phyloP scores from a whole-genome alignment of 2,888 invertebrate genomes.

The Mechanitis mazaeus region DNA sequence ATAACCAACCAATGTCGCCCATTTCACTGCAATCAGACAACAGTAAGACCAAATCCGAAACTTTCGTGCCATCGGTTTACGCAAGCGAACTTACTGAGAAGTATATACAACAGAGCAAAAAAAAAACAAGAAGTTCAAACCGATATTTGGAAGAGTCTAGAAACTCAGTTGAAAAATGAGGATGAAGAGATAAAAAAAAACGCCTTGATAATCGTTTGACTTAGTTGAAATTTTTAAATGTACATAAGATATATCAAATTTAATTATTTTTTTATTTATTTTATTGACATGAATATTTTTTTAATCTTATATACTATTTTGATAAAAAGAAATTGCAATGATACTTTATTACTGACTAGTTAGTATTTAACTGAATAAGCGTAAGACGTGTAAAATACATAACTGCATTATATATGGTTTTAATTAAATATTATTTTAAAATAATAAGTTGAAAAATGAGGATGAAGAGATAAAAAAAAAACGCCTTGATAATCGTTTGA shows the following conservation, averaged over 20 bases:
- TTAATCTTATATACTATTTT: no score
- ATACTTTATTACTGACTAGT: background rate
- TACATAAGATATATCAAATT: no score
- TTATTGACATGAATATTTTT: no score
- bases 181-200: constrained; percentile 26
- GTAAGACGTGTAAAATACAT: constrained; percentile 20
- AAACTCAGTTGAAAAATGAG: constrained; percentile 25
- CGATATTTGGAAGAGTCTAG: constrained; percentile 28
- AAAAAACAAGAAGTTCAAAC: constrained; percentile 8
- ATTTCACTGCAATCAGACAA: constrained; percentile 14
- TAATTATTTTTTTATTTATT: no score
- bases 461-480: constrained; percentile 25
- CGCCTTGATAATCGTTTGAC: background rate
- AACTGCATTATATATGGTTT: background rate
- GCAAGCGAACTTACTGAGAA: constrained; percentile 29
- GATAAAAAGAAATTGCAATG: no score
- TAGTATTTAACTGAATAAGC: constrained; percentile 11
- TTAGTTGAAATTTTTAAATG: no score
- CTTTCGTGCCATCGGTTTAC: constrained; percentile 28
- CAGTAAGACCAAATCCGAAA: constrained; percentile 1
- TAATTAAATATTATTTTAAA: background rate
- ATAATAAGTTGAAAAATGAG: constrained; percentile 22
- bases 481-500: background rate
- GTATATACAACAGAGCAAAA: constrained; percentile 24
- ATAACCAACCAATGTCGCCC: constrained; percentile 19